Conservation (phyloP, 2,113 vertebrate genomes). For the Paedocypris sp. region DNA sequence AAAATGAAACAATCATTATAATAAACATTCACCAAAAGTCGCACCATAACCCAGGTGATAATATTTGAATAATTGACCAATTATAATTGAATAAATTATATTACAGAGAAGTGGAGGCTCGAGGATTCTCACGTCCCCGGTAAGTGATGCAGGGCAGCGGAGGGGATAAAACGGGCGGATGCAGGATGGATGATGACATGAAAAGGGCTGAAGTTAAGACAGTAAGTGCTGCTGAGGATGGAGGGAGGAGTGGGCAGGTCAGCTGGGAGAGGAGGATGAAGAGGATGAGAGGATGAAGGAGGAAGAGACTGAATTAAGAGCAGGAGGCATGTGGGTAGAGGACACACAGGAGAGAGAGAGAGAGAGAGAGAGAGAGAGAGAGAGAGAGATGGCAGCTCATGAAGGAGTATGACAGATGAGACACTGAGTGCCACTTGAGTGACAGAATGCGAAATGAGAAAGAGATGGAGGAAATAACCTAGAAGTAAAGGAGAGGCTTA, state of each 20-base stretch:
- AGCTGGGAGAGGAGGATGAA: not conserved
- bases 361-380: constrained; percentile 8
- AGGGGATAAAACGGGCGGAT: not conserved
- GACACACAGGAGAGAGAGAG: not conserved
- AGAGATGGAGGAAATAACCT: constrained; percentile 25
- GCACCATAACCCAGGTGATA: no score
- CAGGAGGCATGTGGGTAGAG: constrained; percentile 4
- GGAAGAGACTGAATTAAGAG: constrained; percentile 15
- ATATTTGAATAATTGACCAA: no score
- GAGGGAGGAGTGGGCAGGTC: not conserved
- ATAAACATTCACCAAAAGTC: no score
- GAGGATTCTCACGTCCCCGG: no score
- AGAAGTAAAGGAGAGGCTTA: no score
- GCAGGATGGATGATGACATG: not conserved
- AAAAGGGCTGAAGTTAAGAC: constrained; percentile 1
- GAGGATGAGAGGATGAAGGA: not conserved
- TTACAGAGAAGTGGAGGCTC: no score
- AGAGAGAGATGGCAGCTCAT: constrained; percentile 14
- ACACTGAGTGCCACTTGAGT: constrained; percentile 15
- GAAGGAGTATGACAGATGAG: constrained; percentile 15
- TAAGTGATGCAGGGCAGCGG: not conserved
- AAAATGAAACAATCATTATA: no score
- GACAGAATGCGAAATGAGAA: constrained; percentile 19
- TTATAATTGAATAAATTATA: no score
- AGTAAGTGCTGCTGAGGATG: constrained; percentile 4